Evolutionary conservation across 2,113 vertebrate genomes (phyloP).

Genomic region (Syngnathoides biaculeatus): DNA sequence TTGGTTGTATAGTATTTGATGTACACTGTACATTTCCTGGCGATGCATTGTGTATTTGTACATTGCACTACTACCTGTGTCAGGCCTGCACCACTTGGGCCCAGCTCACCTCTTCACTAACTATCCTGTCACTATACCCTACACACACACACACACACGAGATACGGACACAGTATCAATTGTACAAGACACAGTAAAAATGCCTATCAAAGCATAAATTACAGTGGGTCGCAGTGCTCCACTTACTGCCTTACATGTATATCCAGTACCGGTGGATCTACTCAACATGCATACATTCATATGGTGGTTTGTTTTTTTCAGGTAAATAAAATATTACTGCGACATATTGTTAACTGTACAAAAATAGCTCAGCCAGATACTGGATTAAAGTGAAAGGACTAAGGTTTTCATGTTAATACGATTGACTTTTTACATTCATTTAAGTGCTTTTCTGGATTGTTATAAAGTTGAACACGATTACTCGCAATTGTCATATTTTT

Average conservation of each 20-base stretch:
- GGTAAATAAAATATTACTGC: background rate
- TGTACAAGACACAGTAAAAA: constrained; percentile 24
- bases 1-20: constrained; percentile 98
- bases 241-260: constrained; percentile 51
- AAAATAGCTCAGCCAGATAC: background rate
- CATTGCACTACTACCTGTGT: constrained; percentile 90
- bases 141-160: background rate
- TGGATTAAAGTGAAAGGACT: background rate
- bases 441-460: no score
- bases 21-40: constrained; percentile 86
- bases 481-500: background rate
- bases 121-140: constrained; percentile 33
- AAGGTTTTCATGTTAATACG: background rate
- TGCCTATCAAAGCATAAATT: constrained; percentile 12
- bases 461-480: background rate
- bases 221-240: constrained; percentile 45
- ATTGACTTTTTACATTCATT: background rate
- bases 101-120: constrained; percentile 68
- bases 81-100: constrained; percentile 45
- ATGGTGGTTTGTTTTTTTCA: background rate
- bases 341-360: background rate
- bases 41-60: constrained; percentile 92
- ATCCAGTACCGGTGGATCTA: background rate
- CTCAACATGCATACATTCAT: background rate
- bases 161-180: background rate